Evolutionary conservation across 2,797 vertebrate genomes (phyloP), one percentile per base, ranked within the genome.

Genomic region (Trichosurus vulpecula): DNA sequence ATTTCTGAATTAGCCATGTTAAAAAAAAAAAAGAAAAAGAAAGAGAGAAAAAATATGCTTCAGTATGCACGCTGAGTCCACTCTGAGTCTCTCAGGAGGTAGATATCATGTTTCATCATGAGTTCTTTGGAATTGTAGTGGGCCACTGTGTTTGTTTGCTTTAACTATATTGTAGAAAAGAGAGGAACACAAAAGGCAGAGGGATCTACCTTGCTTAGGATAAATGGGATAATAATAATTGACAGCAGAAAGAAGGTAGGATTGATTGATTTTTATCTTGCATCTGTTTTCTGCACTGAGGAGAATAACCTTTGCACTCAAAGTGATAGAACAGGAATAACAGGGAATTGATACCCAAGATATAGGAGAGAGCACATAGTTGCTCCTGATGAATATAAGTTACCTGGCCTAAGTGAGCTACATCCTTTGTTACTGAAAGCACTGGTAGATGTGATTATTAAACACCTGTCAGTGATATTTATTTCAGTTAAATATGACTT

Each of bases 401-500:
- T 66, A 66, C 14, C 61, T n/a, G 35, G 35, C 13, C 35, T n/a
- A n/a, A 1, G 10, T 66, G 5, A 66, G n/a, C 31, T 61, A 35
- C 1, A 61, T 61, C 31, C 35, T 66, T 19, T 66, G 35, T 35
- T n/a, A n/a, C 31, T 66, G 61, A 16, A 66, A n/a, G 35, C n/a
- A 66, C 61, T n/a, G 61, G 61, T 13, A 66, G 61, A 66, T 66
- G 35, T 66, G 61, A 16, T 66, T n/a, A n/a, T 19, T 66, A n/a
- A 66, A 66, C 1, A 29, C 13, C 35, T 66, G 8, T 66, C 14
- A 6, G 35, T n/a, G 14, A n/a, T 66, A 66, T n/a, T 66, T 16
- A 35, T 61, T 98, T 97, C 96, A 98, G 97, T 98, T 98, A 98
- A 99, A 97, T 93, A 93, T 95, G 51, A 55, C 56, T 53, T 99